Base-by-base conservation (phyloP, 2,888 invertebrate species). In the Syrphus vitripennis region DNA sequence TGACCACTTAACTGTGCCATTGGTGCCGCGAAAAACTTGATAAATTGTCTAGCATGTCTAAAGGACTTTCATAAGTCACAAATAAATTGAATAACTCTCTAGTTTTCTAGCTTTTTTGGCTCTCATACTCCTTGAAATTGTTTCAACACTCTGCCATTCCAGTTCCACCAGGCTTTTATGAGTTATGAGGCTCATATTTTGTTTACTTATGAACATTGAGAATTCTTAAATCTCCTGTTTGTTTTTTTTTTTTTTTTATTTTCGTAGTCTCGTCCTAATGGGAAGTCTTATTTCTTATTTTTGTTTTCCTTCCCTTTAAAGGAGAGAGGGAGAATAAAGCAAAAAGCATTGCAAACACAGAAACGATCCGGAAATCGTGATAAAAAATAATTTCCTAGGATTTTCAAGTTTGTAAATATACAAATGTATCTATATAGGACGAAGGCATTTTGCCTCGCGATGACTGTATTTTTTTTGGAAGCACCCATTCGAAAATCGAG, bases 11-110 rank as follows among this genome's bases (percentile, higher is more conserved):
- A 61, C 40, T 26, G 42, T 45, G 24, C 31, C 21, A 19, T n/a
- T 34, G 26, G 24, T 61, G 34, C 61, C 48, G 42, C 65, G 50
- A 48, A 63, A 53, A 86, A 86, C 65, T 86, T 86, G 86, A 86
- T 81, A 86, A 86, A 86, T 86, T 65, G 82, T 82, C 86, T 74
- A 81, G 86, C 86, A 82, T 86, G 86, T 86, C 82, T 74, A 82
- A 82, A 86, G 82, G 86, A 86, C 86, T 86, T 86, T 78, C 77
- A 59, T 86, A 86, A 86, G 86, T 86, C 86, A 82, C 74, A n/a
- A 82, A 86, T 86, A 82, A 86, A 86, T 86, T 86, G 86, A 82
- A 86, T 81, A 86, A 86, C 82, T 86, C 82, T 81, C 82, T 74
- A 45, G 48, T 59, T 71, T 59, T 45, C 55, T 67, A 65, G 29